Evolutionary conservation across 2,888 invertebrate species (phyloP).

Genomic region (Chymomyza amoena): DNA sequence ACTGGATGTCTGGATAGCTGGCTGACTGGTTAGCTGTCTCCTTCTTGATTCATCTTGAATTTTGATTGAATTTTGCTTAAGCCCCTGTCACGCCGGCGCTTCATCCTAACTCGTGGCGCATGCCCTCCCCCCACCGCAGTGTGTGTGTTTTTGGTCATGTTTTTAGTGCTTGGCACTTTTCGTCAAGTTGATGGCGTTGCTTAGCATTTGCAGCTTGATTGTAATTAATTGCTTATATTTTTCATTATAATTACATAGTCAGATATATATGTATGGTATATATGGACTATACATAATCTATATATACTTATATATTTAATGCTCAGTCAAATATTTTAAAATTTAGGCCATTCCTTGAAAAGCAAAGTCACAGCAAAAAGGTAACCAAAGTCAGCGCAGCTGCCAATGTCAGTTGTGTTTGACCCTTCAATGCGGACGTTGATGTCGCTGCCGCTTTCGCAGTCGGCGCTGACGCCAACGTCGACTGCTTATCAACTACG

Average conservation of each 20-base stretch:
- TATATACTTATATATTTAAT: background rate
- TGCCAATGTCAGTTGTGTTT: background rate
- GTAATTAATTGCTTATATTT: conserved; percentile 23
- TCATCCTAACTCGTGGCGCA: too few relatives aligned
- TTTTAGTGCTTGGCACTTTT: background rate
- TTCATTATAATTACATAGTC: conserved; percentile 24
- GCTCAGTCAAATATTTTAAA: background rate
- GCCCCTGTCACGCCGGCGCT: background rate
- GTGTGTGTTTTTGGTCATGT: background rate
- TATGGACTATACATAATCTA: background rate
- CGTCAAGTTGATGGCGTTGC: background rate
- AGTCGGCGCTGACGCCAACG: background rate
- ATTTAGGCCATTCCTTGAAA: background rate
- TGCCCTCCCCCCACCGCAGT: background rate
- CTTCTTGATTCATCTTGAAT: conserved; percentile 19
- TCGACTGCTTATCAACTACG: background rate
- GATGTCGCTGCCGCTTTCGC: background rate
- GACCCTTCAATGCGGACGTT: background rate
- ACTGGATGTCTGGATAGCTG: background rate
- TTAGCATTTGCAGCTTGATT: conserved; percentile 6
- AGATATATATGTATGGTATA: background rate
- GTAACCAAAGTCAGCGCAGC: background rate
- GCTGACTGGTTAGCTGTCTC: background rate
- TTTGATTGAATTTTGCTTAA: conserved; percentile 25
- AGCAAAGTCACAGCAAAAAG: background rate